Evolutionary conservation across 2,888 invertebrate genomes (phyloP), one percentile per base, ranked within the genome.

Genomic region (Meiosimyza platycephala): DNA sequence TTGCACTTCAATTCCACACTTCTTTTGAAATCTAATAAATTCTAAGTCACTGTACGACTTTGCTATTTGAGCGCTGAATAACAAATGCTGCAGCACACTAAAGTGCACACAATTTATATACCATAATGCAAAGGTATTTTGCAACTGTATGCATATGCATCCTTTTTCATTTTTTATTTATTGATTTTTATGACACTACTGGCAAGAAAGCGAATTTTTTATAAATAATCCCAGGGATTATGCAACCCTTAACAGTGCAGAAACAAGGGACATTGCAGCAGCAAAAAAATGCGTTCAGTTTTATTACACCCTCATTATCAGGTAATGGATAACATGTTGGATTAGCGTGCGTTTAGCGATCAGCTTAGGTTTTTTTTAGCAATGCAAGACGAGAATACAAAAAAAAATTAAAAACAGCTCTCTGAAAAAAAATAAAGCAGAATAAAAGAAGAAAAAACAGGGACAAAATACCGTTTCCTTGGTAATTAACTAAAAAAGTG

Each of bases 231-330:
- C 47, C 73, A 16, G 28, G 77, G 73, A 81, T 83, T 83, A 83
- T 84, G 84, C 80, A 83, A 83, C 81, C 80, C 80, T 81, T 78
- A 55, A 55, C 15, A 33, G n/a, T 11, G 18, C 18, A 6, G 40
- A 54, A 33, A 62, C 18, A 3, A 18, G 3, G 16, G 6, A 7
- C 4, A 28, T 4, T 28, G 28, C 28, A 28, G 28, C 3, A 28
- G 4, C n/a, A 3, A 28, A 0, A 9, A 40, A 40, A 40, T 40
- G 40, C 40, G 6, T 40, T 6, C 40, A 50, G 65, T 7, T 76
- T 77, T 76, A 76, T 73, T 75, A 74, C 62, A 65, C 48, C 47
- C 28, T 52, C 62, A 57, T 48, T 59, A 67, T 57, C 75, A 76
- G 75, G 76, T 74, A 74, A 62, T 48, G 33, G 48, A 22, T 28